Evolutionary conservation across 2,888 invertebrate species (phyloP), one percentile per base, ranked within the genome.

Genomic region (Stenodera caucasica): DNA sequence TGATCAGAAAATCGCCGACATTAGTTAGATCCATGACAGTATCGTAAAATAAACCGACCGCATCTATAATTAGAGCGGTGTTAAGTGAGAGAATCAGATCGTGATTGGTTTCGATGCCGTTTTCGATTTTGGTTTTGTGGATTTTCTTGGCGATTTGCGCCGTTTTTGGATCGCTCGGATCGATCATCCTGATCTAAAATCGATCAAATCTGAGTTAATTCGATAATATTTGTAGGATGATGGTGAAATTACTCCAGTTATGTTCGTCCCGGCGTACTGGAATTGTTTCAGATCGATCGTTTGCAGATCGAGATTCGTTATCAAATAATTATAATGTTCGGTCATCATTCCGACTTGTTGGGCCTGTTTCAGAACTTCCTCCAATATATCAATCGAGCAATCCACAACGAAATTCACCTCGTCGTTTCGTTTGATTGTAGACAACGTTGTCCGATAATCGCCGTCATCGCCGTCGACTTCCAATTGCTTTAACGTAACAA

Each of bases 291-390:
- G 81, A 72, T 95, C 89, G 37, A 94, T 81, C 0, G 90, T 92
- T 72, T 93, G 91, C 66, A 94, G 84, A 78, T 94, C 94, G 79
- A 94, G 82, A 68, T 89, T 88, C 60, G 91, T 90, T 55, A 95
- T 86, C 51, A 96, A 83, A 70, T 90, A 91, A 72, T 88, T 88
- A 73, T 92, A 89, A 11, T 87, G 84, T 69, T 90, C 88, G 9
- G 91, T 91, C 84, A 95, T 86, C 70, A 96, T 82, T 1, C 94
- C 94, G 57, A 95, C 89, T 84, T 94, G 92, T 79, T 92, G 91
- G 0, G 92, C 90, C 82, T 93, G 90, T 54, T 78, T 72, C 4
- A 90, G 78, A 11, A 90, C 81, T 51, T 83, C 81, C 0, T 82
- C 78, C 33, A 90, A 78, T 50, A 83, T 83, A 0, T 88, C 85